Base-by-base conservation (phyloP, 2,888 invertebrate genomes). In the Eupeodes latifasciatus region DNA sequence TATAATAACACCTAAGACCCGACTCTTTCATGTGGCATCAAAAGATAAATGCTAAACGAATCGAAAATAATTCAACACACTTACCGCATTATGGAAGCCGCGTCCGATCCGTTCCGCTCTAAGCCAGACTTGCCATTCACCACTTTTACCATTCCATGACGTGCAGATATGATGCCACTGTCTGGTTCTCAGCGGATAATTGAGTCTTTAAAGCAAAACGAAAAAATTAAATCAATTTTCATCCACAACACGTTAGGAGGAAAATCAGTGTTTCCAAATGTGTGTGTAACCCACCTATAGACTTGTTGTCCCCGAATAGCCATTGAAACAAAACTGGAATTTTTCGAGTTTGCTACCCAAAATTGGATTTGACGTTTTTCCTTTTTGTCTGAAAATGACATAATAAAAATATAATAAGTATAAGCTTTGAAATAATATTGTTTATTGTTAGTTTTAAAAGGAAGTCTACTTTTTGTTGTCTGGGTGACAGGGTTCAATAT, bases 61-160 rank as follows among this genome's bases (percentile, higher is more conserved):
- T 36, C n/a, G 14, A 78, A 72, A 66, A 36, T 36, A 66, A 85
- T 77, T 77, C n/a, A 82, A 62, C 55, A 78, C 78, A 93, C 95
- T 96, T 94, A 97, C 97, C 94, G 97, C 95, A 92, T 97, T 97
- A 94, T 97, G 96, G 93, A 97, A 97, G 85, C 97, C 97, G 91
- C 97, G 95, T 89, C 97, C 97, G 72, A 97, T 97, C 90, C 97
- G 95, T 93, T 97, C 97, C 27, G 96, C 96, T 92, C 97, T 97
- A 88, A 97, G 96, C 97, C 97, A 97, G 90, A 97, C 95, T 94
- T 97, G 97, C 97, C 97, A 97, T 94, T 97, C 97, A 69, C 97
- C 97, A 9, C 97, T 97, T 92, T 96, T 96, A 19, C 97, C 97
- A 92, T 97, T 97, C 97, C 97, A 97, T 76, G 97, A 97, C 91